Base-by-base conservation (phyloP, 2,797 vertebrate species). In the Rhadinocentrus ornatus region DNA sequence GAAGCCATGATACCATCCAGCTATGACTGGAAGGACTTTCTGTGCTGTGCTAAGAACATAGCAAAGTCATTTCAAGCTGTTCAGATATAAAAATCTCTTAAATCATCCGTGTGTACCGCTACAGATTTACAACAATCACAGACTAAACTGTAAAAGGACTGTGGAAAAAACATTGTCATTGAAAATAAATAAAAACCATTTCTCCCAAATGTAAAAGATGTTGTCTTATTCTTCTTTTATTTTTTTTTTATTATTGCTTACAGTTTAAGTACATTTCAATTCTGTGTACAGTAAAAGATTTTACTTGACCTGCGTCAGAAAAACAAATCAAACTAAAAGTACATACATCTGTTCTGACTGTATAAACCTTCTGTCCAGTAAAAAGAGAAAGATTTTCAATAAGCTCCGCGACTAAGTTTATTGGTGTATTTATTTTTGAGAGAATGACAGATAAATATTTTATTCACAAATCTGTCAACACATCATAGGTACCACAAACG, bases 1-100 rank as follows among this genome's bases (percentile, higher is more conserved):
- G 53, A 71, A 66, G 62, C 10, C 18, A 35, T 50, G 13, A 27
- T 12, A 24, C 24, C 39, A 58, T 34, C 12, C n/a, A 41, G 34
- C 48, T 72, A 63, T 18, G 57, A 63, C 66, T 63, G 44, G 2
- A 55, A 66, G 48, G 54, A 20, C 39, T 82, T 73, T 37, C 26
- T 77, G 8, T 4, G 20, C 12, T 52, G 31, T 80, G 27, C 16
- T 1, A 15, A 57, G 26, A 70, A 66, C 29, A 27, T 0, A 6
- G 6, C 11, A 80, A 62, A 72, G 35, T 73, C 13, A 63, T 66
- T 1, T 24, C 11, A 35, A 34, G 62, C 66, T 10, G 48, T 72
- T 56, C 13, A 77, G 68, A 4, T 29, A 27, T 20, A 3, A 55
- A 56, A 20, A 68, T 32, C 57, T 41, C 12, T 69, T 37, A 57